phyloP scores from a whole-genome alignment of 2,113 vertebrate species.

The Macrotus californicus region DNA sequence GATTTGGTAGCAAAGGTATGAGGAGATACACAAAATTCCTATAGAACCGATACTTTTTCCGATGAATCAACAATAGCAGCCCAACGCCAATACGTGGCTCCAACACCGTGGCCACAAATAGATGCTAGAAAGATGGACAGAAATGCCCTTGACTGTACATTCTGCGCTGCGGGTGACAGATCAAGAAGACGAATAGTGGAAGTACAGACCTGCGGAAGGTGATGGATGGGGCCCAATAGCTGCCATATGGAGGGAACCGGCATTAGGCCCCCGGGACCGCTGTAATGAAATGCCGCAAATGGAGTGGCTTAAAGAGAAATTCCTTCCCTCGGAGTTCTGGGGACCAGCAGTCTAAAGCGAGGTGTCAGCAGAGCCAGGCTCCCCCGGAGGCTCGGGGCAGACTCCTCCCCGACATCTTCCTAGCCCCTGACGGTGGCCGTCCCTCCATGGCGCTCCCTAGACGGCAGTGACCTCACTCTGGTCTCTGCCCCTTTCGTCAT shows the following conservation, averaged over 20 bases:
- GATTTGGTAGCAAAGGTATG: not conserved
- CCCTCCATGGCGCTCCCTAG: no score
- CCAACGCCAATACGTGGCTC: not conserved
- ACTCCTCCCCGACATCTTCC: not conserved
- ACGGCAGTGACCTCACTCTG: fast-evolving
- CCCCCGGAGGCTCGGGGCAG: not conserved
- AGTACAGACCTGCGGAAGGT: not conserved
- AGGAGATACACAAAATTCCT: not conserved
- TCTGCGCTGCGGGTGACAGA: not conserved
- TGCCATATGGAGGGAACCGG: not conserved
- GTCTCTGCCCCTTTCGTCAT: not conserved
- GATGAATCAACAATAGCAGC: not conserved
- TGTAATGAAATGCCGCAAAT: not conserved
- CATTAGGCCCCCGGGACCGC: not conserved
- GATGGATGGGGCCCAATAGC: not conserved
- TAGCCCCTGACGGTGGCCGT: not conserved
- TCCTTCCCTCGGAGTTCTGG: not conserved
- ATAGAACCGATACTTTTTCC: not conserved
- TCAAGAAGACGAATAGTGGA: not conserved
- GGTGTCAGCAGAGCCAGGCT: not conserved
- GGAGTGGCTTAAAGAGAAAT: not conserved
- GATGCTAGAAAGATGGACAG: not conserved
- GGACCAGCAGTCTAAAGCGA: not conserved
- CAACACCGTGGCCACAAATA: not conserved
- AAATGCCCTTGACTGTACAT: not conserved